phyloP scores from a whole-genome alignment of 2,888 invertebrate genomes.

The Andrena fulva region DNA sequence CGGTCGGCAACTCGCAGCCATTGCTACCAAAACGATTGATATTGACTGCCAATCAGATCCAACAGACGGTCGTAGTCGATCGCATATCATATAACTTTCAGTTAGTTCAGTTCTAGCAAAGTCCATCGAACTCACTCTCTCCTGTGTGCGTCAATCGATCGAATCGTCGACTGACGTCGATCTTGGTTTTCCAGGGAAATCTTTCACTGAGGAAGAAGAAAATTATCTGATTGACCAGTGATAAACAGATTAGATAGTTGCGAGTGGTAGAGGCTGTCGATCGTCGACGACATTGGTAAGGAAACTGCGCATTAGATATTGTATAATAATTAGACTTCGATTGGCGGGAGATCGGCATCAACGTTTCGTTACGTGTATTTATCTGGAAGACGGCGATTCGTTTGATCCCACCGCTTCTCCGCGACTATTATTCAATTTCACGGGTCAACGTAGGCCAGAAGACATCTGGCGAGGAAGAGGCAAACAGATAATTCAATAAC shows the following conservation, averaged over 20 bases:
- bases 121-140: neutral
- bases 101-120: neutral
- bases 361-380: neutral
- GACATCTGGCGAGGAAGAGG: neutral
- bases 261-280: neutral
- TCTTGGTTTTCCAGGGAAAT: neutral
- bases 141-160: neutral
- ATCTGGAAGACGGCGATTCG: neutral
- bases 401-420: neutral
- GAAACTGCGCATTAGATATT: neutral
- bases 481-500: constrained; percentile 35
- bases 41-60: neutral
- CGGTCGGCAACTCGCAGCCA: neutral
- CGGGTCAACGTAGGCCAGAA: constrained; percentile 21
- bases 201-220: neutral
- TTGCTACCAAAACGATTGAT: neutral
- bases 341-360: constrained; percentile 1
- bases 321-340: neutral
- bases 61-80: neutral
- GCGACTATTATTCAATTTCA: constrained; percentile 36
- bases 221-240: constrained; percentile 12
- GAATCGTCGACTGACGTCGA: neutral
- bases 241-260: neutral
- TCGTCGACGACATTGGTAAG: neutral
- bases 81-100: neutral